Evolutionary conservation across 2,888 invertebrate species (phyloP), one percentile per base, ranked within the genome.

Genomic region (Callyntrura sp.): DNA sequence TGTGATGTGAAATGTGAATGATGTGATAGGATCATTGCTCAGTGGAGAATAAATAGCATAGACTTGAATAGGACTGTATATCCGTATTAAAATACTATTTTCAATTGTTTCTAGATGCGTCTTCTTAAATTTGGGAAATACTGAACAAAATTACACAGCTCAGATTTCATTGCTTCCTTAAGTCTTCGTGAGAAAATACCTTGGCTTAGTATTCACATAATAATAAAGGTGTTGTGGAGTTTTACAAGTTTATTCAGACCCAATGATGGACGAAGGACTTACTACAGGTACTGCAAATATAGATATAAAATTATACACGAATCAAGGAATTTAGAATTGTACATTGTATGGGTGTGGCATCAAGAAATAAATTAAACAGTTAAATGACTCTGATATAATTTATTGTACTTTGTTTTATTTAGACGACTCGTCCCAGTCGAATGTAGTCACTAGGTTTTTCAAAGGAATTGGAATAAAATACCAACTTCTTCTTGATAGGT

Each of bases 401-500:
- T 23, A 17, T 60, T 35, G 3, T 35, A 6, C 6, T 35, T 35
- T 35, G 6, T 35, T 57, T 57, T 57, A 51, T 20, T 51, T 68
- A 83, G 85, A 87, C 68, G 88, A 86, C 45, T 11, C 88, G 43
- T 79, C 90, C 11, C 70, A 85, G 60, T 86, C 92, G 20, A 93
- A 93, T 87, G 88, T 92, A n/a, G 91, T 93, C 20, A 90, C 91
- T 12, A 92, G 92, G 82, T 89, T 93, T 28, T 93, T 90, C 85
- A 91, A 91, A 76, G 90, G 91, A 20, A 90, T 92, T n/a, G 91
- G 92, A 62, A 91, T 93, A 45, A 91, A 90, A 51, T 93, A 93
- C 81, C 93, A 93, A 85, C 84, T 90, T 23, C 78, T 93, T 11
- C 91, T 94, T 83, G 94, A 94, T 85, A 92, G 92, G 84, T 94